Evolutionary conservation across 2,113 vertebrate species (phyloP), one percentile per base, ranked within the genome.

Genomic region (Sinocyclocheilus maitianheensis): DNA sequence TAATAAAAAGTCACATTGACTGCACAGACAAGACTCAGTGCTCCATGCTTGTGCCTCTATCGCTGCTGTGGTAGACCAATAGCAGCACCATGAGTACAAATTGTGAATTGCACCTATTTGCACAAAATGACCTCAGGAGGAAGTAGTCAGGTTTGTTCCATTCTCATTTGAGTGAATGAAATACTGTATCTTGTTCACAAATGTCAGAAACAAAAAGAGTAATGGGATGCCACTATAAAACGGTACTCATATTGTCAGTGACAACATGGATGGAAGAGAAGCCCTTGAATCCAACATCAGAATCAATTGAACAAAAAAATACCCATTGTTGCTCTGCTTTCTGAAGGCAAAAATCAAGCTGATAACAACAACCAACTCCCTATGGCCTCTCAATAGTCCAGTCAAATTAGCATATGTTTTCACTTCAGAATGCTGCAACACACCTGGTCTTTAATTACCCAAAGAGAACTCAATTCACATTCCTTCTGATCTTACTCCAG

Each of bases 81-180:
- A 85, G 69, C 83, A 58, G 34, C 77, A 69, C 71, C 87, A 77
- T 77, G 71, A 34, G 83, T 14, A 85, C 60, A 65, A 43, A 40
- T 46, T 60, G 26, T 72, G 34, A 34, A 58, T 85, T 46, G 65
- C 65, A 1, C 12, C 65, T 53, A 58, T 13, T 10, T 16, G 10
- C 43, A 53, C 30, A 69, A 34, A 69, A 69, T 10, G 9, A 34
- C 14, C 65, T 37, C 2, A 0, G 26, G 6, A 67, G 24, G 13
- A 67, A 30, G 26, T 16, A 65, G 4, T 65, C 60, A 62, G 24
- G 60, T 24, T 55, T 55, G 53, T 55, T 18, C 1, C 65, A 69
- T 69, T 69, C 26, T 62, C 20, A 62, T 11, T 22, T 62, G 58
- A 62, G 58, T 1, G 20, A 62, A 62, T 62, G 1, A 62, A 62